phyloP scores from a whole-genome alignment of 2,113 vertebrate genomes.

The Dicrurus megarhynchus region DNA sequence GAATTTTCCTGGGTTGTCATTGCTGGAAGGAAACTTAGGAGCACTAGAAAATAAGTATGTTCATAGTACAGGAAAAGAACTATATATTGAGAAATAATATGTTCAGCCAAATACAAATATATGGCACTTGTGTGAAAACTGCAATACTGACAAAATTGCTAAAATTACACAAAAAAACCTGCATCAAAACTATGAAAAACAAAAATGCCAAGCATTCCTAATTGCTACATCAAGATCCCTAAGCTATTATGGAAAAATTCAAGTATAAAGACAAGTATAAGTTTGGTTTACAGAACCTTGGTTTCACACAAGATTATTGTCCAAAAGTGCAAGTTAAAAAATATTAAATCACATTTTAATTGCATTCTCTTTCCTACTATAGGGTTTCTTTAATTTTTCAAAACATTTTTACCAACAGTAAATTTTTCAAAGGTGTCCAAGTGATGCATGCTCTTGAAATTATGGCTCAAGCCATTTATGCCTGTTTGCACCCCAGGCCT shows the following conservation, averaged over 20 bases:
- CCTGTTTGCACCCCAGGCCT: not conserved
- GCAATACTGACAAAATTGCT: not conserved
- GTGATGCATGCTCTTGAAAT: not conserved
- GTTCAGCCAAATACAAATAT: not conserved
- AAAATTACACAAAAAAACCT: not conserved
- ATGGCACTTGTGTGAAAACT: not conserved
- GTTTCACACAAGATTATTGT: not conserved
- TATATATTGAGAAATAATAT: not conserved
- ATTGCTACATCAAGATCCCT: not conserved
- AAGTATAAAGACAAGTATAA: not conserved
- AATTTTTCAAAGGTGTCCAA: not conserved
- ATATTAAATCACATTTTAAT: not conserved
- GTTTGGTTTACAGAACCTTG: not conserved
- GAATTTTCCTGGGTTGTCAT: not conserved
- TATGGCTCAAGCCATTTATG: accelerated
- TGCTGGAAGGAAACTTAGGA: not conserved
- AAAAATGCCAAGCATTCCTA: not conserved
- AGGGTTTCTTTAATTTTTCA: not conserved
- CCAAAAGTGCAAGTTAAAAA: not conserved
- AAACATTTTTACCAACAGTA: not conserved
- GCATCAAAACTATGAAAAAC: not conserved
- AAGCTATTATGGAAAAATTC: not conserved
- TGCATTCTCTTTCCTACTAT: not conserved
- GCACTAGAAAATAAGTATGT: not conserved
- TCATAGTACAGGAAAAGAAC: not conserved